Evolutionary conservation across 53 echinoderm and acorn worm genomes (phyloP), one percentile per base, ranked within the genome.

Genomic region (Stichopus horrens): DNA sequence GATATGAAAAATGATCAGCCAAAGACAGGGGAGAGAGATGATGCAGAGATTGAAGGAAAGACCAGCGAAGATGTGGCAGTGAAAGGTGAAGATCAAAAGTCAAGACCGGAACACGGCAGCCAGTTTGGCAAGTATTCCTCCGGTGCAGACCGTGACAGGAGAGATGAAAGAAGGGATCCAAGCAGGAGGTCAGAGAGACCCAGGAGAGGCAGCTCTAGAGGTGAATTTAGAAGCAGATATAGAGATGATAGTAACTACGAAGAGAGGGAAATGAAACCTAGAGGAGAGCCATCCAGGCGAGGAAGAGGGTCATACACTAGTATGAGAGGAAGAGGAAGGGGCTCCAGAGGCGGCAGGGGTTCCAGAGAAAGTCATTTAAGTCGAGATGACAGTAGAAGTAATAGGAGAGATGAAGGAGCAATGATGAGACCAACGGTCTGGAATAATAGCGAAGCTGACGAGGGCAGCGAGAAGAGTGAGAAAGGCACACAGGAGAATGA

Each of bases 261-360:
- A 13, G 90, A 59, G 13, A 21, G 56, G 63, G 92, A 90, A 4
- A 74, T 93, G 73, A 83, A 80, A 54, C 97, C 93, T 0, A 76
- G 93, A 67, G 92, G 97, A 37, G 95, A 95, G 57, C 94, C 95
- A 10, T 94, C 95, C 16, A 92, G 92, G 52, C 89, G 97, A 80
- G 97, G 97, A 19, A 94, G 95, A 78, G 94, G 94, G 65, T 60
- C 84, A 56, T 58, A 74, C 55, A 58, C 75, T 22, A 57, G 77
- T 21, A 56, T 21, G 22, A 60, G 88, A 63, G 92, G 95, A 21
- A 58, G 91, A 54, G 89, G 94, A 53, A 89, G 92, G 73, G 90
- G 88, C 16, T 82, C 90, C 19, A 74, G 97, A 22, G 92, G 95
- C 2, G 91, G 95, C 57, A 88, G 92, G 53, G 90, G 86, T 5